Evolutionary conservation across 1,140 invertebrate species (phyloP).

Genomic region (Belonocnema kinseyi): DNA sequence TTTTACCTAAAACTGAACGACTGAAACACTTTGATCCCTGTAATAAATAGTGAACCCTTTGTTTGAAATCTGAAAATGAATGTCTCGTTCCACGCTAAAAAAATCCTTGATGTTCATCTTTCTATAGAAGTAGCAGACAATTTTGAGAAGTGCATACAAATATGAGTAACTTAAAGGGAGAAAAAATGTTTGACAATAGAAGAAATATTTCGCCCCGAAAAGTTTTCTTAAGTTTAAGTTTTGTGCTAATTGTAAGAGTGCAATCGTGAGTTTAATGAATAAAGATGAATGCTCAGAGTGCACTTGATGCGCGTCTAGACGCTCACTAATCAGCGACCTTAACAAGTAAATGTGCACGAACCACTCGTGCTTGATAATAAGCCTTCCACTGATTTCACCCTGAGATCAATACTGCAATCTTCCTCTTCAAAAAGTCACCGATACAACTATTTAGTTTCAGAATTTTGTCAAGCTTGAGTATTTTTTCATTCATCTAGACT

Average conservation of each 20-base stretch:
- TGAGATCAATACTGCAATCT: constrained; percentile 2
- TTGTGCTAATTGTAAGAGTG: background rate
- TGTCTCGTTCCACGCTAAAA: no score
- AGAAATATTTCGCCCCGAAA: no score
- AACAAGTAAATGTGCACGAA: constrained; percentile 27
- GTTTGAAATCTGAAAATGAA: no score
- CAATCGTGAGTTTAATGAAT: constrained; percentile 28
- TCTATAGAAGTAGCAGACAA: no score
- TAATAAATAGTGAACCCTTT: no score
- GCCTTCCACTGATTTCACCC: constrained; percentile 22
- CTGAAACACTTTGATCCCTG: no score
- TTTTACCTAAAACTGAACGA: no score
- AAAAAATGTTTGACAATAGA: no score
- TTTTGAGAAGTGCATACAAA: no score
- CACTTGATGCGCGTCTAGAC: constrained; percentile 32
- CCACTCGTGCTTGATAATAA: constrained; percentile 18
- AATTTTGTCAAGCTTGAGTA: background rate
- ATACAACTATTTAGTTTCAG: background rate
- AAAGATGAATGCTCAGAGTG: constrained; percentile 20
- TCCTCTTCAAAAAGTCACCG: background rate
- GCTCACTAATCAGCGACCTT: constrained; percentile 9
- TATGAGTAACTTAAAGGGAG: no score
- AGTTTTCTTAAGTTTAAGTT: background rate
- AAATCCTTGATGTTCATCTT: no score
- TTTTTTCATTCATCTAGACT: background rate